These are phyloP conservation scores for Sceloporus undulatus DNA, from an alignment of 2,113 vertebrate genomes.

Conservation along the genomic window DNA sequence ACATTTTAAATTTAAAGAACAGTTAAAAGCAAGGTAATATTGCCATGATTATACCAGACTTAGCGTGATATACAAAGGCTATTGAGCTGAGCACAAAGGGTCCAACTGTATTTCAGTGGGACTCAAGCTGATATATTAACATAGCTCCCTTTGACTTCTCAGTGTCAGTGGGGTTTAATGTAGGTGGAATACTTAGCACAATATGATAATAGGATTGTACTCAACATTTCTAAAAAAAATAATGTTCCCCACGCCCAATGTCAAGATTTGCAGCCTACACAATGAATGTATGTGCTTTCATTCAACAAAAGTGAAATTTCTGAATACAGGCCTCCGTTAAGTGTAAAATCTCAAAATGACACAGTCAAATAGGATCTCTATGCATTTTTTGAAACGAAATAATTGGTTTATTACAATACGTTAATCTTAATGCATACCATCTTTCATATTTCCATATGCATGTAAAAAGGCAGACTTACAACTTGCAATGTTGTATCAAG, in stretches of 20 bases:
- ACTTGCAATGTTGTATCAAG: neutral
- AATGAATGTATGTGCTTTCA: conserved; percentile 68
- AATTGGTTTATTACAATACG: conserved; percentile 26
- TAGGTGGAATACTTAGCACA: conserved; percentile 72
- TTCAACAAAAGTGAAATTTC: conserved; percentile 67
- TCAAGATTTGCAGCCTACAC: conserved; percentile 73
- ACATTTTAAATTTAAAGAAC: conserved; percentile 32
- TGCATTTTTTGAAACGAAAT: conserved; percentile 37
- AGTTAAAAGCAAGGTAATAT: conserved; percentile 52
- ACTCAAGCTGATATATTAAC: conserved; percentile 60
- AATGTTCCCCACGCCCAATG: conserved; percentile 50
- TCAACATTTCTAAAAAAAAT: conserved; percentile 71
- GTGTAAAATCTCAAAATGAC: conserved; percentile 50
- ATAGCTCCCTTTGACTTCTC: conserved; percentile 69
- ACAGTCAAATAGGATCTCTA: conserved; percentile 43
- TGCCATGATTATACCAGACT: conserved; percentile 47
- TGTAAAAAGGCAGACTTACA: neutral
- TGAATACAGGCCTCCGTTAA: conserved; percentile 63
- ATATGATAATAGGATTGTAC: conserved; percentile 75
- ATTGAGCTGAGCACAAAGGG: conserved; percentile 59
- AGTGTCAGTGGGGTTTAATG: conserved; percentile 72
- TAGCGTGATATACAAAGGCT: conserved; percentile 27
- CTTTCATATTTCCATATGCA: conserved; percentile 48
- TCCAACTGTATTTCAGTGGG: conserved; percentile 63
- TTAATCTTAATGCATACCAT: conserved; percentile 21